These are phyloP conservation scores for Peromyscus melanophrys DNA, from an alignment of 2,797 vertebrate genomes.

Conservation along the genomic window DNA sequence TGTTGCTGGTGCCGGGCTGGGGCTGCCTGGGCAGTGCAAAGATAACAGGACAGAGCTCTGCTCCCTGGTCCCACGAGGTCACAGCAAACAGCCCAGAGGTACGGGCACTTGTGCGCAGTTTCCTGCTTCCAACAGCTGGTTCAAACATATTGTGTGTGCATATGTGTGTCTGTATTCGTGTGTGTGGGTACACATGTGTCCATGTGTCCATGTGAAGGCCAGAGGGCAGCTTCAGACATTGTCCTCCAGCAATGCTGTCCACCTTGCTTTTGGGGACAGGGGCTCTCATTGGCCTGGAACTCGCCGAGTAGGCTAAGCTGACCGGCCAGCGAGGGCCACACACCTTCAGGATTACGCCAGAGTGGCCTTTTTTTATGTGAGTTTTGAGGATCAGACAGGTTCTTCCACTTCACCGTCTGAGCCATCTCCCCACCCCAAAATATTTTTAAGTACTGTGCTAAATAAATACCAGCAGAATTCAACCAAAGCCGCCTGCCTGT, in stretches of 20 bases:
- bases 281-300: not conserved
- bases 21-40: not conserved
- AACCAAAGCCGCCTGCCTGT: not conserved
- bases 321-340: not conserved
- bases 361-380: not conserved
- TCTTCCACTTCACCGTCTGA: not conserved
- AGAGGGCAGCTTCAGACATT: not conserved
- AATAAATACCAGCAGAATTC: not conserved
- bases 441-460: not conserved
- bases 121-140: not conserved
- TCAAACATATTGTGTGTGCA: not conserved
- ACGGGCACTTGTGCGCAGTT: not conserved
- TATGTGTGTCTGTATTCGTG: not conserved
- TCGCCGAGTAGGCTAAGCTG: not conserved
- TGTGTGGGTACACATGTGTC: not conserved
- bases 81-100: not conserved
- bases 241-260: not conserved
- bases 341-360: too few relatives aligned
- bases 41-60: not conserved
- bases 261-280: not conserved
- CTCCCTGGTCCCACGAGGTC: not conserved
- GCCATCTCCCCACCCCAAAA: not conserved
- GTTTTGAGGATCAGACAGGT: not conserved
- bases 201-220: too few relatives aligned
- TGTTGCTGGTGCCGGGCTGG: accelerated